Base-by-base conservation (phyloP, 2,888 invertebrate species). In the Tachystola acroxantha region DNA sequence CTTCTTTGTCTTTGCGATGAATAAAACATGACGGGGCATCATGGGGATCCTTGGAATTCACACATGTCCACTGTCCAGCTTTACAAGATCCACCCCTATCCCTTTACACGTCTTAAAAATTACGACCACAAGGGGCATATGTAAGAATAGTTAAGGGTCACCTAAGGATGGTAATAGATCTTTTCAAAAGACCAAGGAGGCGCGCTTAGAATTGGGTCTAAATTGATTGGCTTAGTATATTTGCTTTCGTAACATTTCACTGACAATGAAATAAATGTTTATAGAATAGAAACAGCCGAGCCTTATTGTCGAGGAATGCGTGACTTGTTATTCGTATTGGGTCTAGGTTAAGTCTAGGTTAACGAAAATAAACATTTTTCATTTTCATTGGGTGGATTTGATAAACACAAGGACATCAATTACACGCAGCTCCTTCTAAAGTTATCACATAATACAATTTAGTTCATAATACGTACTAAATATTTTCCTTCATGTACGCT, bases 11-110 rank as follows among this genome's bases (percentile, higher is more conserved):
- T 74, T 70, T 50, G 51, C 50, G 50, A 69, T 81, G 78, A 82
- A 82, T 82, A 78, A 80, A 71, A 78, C 78, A 82, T 77, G 53
- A 48, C 56, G 44, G 42, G 50, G 58, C 64, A 67, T 77, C 65
- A 64, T 57, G 55, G 56, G 64, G 60, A 60, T 61, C 61, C 61
- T 48, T 38, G 41, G 46, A 63, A 60, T 69, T 69, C 62, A 64
- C 67, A 68, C 64, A 52, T 61, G 34, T 42, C 37, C 47, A 49
- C 54, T 44, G 47, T 47, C 65, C 64, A 70, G 44, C 37, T 25
- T 50, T 54, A 27, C n/a, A 39, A 46, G 55, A 52, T 37, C 50
- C 47, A n/a, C n/a, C 39, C 36, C 27, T 13, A 28, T 27, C 32
- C 34, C 11, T 10, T 1, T 11, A 3, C 27, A 27, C n/a, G n/a